These are phyloP conservation scores for Pyrgus malvae DNA, from an alignment of 2,888 invertebrate genomes.

Conservation along the genomic window DNA sequence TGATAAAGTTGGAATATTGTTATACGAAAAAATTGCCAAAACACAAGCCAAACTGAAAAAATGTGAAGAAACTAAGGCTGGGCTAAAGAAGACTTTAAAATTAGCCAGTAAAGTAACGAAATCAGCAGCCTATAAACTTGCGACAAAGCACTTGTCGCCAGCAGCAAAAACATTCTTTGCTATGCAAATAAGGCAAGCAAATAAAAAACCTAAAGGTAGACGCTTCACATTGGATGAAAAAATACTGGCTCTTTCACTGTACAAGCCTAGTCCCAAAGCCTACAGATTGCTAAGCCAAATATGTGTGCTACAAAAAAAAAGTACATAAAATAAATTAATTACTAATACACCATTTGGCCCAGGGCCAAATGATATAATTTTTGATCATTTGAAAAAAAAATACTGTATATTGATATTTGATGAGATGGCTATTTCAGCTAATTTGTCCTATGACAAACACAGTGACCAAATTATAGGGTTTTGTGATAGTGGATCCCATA, in stretches of 20 bases:
- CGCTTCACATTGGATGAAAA: slow-evolving; percentile 17
- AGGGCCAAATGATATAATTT: background rate
- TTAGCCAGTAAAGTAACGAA: background rate
- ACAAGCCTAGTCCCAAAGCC: slow-evolving; percentile 20
- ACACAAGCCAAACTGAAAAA: background rate
- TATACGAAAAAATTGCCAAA: background rate
- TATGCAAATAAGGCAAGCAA: slow-evolving; percentile 6
- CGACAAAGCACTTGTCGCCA: slow-evolving; percentile 5
- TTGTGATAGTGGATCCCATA: slow-evolving; percentile 1
- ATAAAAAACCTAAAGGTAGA: background rate
- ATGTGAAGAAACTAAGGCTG: background rate
- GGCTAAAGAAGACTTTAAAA: background rate
- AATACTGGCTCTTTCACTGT: slow-evolving; percentile 17
- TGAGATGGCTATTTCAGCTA: slow-evolving; percentile 19
- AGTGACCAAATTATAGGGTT: slow-evolving; percentile 20
- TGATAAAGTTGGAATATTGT: slow-evolving; percentile 28
- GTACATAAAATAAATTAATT: background rate
- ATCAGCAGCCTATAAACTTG: background rate
- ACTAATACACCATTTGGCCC: background rate
- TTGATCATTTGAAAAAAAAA: slow-evolving; percentile 2
- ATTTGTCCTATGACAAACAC: slow-evolving; percentile 15
- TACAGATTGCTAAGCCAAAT: slow-evolving; percentile 19
- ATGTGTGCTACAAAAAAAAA: slow-evolving; percentile 7
- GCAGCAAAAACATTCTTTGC: slow-evolving; percentile 2
- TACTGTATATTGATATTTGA: slow-evolving; percentile 19